These are phyloP conservation scores for Iguana delicatissima DNA, from an alignment of 2,797 vertebrate genomes.

Conservation along the genomic window DNA sequence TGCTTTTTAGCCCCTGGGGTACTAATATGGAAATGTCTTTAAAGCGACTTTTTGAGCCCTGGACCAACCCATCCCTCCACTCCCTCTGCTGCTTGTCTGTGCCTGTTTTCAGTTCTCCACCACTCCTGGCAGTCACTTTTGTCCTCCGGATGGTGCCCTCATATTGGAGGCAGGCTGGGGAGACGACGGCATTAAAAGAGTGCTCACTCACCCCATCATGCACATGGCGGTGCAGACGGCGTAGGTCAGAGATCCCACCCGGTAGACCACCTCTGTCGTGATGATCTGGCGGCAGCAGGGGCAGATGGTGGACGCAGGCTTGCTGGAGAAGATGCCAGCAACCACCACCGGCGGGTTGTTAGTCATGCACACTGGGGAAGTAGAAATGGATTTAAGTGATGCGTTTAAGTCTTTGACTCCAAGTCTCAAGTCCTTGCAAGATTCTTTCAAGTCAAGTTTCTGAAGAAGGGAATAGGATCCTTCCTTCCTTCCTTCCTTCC, in stretches of 20 bases:
- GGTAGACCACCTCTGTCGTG: conserved; percentile 85
- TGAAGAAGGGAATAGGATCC: too few species aligned
- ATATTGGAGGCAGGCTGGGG: neutral
- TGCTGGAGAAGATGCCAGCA: conserved; percentile 74
- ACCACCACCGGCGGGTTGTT: conserved; percentile 58
- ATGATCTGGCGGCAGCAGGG: conserved; percentile 86
- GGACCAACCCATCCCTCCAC: too few species aligned
- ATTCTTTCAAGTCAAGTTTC: too few species aligned
- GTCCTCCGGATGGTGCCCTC: neutral
- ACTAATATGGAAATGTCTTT: too few species aligned
- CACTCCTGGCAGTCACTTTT: neutral
- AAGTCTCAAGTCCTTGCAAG: too few species aligned
- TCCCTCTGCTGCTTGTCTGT: neutral
- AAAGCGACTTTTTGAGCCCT: too few species aligned
- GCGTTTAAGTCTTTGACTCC: too few species aligned
- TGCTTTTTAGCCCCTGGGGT: too few species aligned
- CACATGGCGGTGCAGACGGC: conserved; percentile 79
- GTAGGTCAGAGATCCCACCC: conserved; percentile 84
- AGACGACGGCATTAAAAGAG: too few species aligned
- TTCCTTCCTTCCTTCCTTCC: too few species aligned
- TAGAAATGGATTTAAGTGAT: too few species aligned
- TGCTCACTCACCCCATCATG: conserved; percentile 69
- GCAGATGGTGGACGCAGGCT: conserved; percentile 83
- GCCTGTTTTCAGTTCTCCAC: too few species aligned
- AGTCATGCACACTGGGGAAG: conserved; percentile 60